Conservation (phyloP, 1,140 invertebrate genomes). For the Bombus superbus region DNA sequence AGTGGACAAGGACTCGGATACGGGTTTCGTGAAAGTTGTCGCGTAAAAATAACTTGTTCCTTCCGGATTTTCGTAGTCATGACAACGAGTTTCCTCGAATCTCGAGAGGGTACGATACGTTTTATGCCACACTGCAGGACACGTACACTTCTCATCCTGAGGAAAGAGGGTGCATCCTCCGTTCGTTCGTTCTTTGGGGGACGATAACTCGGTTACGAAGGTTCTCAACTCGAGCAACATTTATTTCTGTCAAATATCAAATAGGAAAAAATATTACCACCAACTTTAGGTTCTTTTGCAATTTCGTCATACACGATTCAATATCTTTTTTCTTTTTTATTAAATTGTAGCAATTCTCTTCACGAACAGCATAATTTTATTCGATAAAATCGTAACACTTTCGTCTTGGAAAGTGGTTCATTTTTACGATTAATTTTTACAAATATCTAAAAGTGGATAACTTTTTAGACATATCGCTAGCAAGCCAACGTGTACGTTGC, state of each 20-base stretch:
- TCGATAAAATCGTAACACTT: no score
- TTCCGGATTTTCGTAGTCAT: conserved; percentile 64
- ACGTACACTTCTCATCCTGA: conserved; percentile 64
- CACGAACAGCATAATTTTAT: no score
- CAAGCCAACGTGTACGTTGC: not conserved
- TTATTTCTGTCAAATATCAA: not conserved
- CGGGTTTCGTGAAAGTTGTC: not conserved
- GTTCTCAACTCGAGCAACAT: conserved; percentile 65
- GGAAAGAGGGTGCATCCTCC: conserved; percentile 67
- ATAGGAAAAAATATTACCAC: not conserved
- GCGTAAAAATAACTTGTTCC: conserved; percentile 64
- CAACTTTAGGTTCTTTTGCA: no score
- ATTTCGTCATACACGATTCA: no score
- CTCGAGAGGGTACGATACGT: conserved; percentile 63
- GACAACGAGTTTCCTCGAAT: conserved; percentile 67
- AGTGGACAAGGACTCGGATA: not conserved
- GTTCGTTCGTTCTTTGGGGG: conserved; percentile 56
- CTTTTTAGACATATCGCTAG: not conserved
- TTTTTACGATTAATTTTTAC: no score
- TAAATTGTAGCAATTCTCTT: no score
- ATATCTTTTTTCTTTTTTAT: no score
- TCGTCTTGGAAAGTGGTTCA: no score
- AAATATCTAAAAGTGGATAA: no score
- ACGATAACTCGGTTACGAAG: conserved; percentile 72
- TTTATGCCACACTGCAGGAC: conserved; percentile 60